These are phyloP conservation scores for Aphis craccivora DNA, from an alignment of 1,140 invertebrate genomes.

Conservation along the genomic window DNA sequence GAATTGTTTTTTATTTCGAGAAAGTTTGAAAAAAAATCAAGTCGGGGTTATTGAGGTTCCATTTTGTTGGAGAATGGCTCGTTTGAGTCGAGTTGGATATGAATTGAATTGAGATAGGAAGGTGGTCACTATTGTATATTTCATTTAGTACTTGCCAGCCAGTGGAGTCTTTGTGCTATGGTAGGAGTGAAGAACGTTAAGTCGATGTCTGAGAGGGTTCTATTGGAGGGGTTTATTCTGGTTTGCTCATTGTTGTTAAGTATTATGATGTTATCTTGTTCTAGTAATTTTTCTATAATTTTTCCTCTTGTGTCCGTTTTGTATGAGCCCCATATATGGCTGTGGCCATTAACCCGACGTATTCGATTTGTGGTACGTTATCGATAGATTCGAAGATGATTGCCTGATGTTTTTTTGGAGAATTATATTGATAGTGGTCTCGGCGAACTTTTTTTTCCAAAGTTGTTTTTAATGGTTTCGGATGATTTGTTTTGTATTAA, in stretches of 20 bases:
- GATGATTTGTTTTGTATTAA: too few relatives aligned
- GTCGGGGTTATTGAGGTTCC: neutral
- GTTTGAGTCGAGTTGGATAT: neutral
- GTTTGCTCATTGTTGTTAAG: neutral
- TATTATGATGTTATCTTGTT: too few relatives aligned
- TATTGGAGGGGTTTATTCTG: neutral
- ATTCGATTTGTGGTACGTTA: slow-evolving; percentile 3
- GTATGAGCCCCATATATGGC: too few relatives aligned
- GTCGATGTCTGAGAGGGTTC: neutral
- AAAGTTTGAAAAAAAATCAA: too few relatives aligned
- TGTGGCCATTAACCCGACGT: too few relatives aligned
- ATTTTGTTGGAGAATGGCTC: neutral
- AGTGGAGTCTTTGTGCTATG: neutral
- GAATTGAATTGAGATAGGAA: neutral
- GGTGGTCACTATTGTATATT: neutral
- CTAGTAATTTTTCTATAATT: too few relatives aligned
- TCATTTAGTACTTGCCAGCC: neutral
- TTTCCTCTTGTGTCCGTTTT: too few relatives aligned
- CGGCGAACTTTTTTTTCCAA: too few relatives aligned
- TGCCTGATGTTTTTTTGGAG: too few relatives aligned
- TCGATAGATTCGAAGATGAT: too few relatives aligned
- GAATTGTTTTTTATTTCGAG: neutral
- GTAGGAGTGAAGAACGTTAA: neutral
- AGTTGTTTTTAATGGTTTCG: too few relatives aligned
- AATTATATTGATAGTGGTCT: too few relatives aligned